Evolutionary conservation across 1,140 invertebrate genomes (phyloP), one percentile per base, ranked within the genome.

Genomic region (Bombus balteatus): DNA sequence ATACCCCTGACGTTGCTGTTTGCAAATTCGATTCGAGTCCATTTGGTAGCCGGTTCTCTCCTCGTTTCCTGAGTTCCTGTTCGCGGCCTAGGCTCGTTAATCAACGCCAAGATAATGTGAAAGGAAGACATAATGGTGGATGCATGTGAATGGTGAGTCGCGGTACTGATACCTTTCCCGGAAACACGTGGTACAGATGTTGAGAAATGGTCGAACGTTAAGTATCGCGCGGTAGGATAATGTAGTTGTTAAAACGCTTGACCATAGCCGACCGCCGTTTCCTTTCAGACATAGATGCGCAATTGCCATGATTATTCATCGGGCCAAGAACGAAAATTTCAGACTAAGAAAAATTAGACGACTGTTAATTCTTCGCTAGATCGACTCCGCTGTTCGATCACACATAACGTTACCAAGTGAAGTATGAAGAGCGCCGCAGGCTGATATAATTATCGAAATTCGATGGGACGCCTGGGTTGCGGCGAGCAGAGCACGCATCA

Each of bases 361-460:
- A 66, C 25, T 41, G 59, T 39, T 59, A 84, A 72, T 84, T 66
- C n/a, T n/a, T 34, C 65, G 68, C 28, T 53, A 39, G 70, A 76
- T 72, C 65, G 70, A 39, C n/a, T 18, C 34, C 15, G 65, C n/a
- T 68, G 32, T 25, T 62, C 72, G 28, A 65, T 62, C 13, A 62
- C 59, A 22, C 28, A 65, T 39, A 18, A 43, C n/a, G 62, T 77
- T 41, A 57, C 25, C 70, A n/a, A 37, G 47, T 41, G 66, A 66
- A 18, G 59, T 71, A 68, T 62, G 85, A 89, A 89, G 88, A 81
- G 73, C 59, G 62, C 74, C 32, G 47, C 66, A 41, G 74, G 65
- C 59, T 85, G 70, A 88, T 86, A 76, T 76, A 80, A 88, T 89
- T 88, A 89, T 81, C 68, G 87, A 80, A 73, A 75, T 75, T 81